A percentile compares a stretch with the other conserved stretches of the same genome.
phyloP scores from a whole-genome alignment of 2,113 vertebrate species.

The Triplophysa siluroides region DNA sequence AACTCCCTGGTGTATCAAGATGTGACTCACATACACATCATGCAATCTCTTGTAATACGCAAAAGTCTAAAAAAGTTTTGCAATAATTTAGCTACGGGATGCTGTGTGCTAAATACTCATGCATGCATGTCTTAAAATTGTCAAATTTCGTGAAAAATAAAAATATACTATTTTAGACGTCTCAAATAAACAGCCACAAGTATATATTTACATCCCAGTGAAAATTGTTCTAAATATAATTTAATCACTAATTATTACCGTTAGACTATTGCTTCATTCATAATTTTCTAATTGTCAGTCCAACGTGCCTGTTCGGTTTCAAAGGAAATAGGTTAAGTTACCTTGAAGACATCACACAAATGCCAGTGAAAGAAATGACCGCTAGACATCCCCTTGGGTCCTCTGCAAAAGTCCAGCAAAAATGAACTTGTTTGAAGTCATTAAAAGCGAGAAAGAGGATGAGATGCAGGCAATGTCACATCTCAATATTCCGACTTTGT shows the following conservation, averaged over 20 bases:
- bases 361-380: constrained; percentile 94
- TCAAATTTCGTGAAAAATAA: background rate
- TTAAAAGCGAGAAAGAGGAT: constrained; percentile 90
- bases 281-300: constrained; percentile 67
- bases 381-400: constrained; percentile 94
- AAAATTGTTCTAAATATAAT: background rate
- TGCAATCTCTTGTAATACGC: constrained; percentile 7
- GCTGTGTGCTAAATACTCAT: background rate
- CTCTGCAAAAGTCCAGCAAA: constrained; percentile 91
- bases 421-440: constrained; percentile 98
- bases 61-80: constrained; percentile 39
- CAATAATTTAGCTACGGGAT: background rate
- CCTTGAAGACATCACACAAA: constrained; percentile 99
- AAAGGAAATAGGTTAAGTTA: constrained; percentile 79
- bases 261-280: background rate
- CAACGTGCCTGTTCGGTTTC: constrained; percentile 79
- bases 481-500: constrained; percentile 99
- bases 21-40: constrained; percentile 24
- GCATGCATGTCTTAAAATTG: constrained; percentile 5
- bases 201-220: background rate
- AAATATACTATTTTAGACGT: background rate
- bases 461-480: constrained; percentile 98
- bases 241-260: background rate
- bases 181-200: background rate
- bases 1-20: constrained; percentile 25